Conservation (phyloP, 2,888 invertebrate genomes). For the Steinernema hermaphroditum region DNA sequence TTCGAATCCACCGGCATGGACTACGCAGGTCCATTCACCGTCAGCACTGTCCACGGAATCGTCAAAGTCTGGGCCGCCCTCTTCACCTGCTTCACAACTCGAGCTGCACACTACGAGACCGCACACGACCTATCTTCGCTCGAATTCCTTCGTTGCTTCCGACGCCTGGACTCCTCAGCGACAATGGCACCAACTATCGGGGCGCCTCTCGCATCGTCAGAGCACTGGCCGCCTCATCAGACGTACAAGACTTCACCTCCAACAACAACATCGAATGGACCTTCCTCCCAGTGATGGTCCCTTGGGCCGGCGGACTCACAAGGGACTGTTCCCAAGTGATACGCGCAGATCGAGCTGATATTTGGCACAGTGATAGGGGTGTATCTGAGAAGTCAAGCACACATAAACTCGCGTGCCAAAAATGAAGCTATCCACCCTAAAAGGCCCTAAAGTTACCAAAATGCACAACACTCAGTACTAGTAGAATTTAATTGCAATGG, state of each 20-base stretch:
- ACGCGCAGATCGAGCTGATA: too few relatives aligned
- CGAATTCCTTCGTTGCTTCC: constrained; percentile 53
- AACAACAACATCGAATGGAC: constrained; percentile 41
- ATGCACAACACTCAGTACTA: too few relatives aligned
- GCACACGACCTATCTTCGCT: constrained; percentile 54
- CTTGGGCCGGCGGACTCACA: constrained; percentile 38
- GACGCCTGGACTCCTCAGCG: constrained; percentile 44
- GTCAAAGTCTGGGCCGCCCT: constrained; percentile 61
- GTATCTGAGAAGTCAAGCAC: too few relatives aligned
- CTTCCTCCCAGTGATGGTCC: constrained; percentile 67
- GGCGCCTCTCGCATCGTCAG: background rate
- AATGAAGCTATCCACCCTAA: too few relatives aligned
- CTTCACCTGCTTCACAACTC: constrained; percentile 66
- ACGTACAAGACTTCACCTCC: background rate
- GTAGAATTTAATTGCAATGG: too few relatives aligned
- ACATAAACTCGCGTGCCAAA: too few relatives aligned
- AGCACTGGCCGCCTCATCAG: background rate
- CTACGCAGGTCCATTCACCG: constrained; percentile 23
- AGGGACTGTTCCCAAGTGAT: too few relatives aligned
- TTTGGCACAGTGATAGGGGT: too few relatives aligned
- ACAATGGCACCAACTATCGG: constrained; percentile 67
- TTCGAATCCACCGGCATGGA: background rate
- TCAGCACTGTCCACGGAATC: constrained; percentile 50
- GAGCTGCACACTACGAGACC: constrained; percentile 66
- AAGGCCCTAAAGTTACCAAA: too few relatives aligned